Base-by-base conservation (phyloP, 2,113 vertebrate species). In the Chionis minor region DNA sequence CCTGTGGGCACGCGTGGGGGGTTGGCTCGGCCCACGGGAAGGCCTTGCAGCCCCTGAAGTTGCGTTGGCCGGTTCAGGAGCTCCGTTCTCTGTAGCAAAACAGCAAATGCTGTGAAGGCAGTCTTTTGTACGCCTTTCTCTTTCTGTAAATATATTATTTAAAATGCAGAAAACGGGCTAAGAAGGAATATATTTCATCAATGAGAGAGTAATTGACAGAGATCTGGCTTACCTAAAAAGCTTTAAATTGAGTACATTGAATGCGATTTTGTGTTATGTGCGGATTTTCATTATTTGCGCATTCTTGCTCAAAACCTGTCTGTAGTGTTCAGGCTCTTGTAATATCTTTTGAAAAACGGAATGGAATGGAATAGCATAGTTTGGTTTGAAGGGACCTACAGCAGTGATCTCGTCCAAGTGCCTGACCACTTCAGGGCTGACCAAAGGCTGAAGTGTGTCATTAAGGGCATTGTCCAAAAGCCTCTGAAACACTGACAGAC, bases 351-450 rank as follows among this genome's bases (percentile, higher is more conserved):
- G 4, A 73, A 88, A 86, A 38, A 1, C 2, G 38, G 45, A 32
- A 10, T 14, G 22, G 10, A 21, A 26, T 3, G 58, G 7, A 26
- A 9, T 15, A 69, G 32, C 40, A 7, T 33, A 67, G 49, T 26
- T 35, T 47, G 8, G 2, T n/a, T n/a, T n/a, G n/a, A 81, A 58
- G 16, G 6, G 18, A 28, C 28, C 7, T 51, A 6, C 8, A 15
- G 0, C 0, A 1, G 2, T 33, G 21, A 33, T 2, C 35, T 35
- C 23, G 5, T 52, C 12, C 73, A 52, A 33, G 6, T 49, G 19
- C 13, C 27, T 55, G 58, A 33, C 17, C 0, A 0, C 2, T 40
- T 49, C n/a, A 45, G 51, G 44, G 11, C 33, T 70, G 21, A 8
- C 9, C 12, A 22, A n/a, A 62, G 40, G 9, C 2, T 15, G 3